Conservation (phyloP, 2,888 invertebrate genomes). For the Eupithecia dodoneata region DNA sequence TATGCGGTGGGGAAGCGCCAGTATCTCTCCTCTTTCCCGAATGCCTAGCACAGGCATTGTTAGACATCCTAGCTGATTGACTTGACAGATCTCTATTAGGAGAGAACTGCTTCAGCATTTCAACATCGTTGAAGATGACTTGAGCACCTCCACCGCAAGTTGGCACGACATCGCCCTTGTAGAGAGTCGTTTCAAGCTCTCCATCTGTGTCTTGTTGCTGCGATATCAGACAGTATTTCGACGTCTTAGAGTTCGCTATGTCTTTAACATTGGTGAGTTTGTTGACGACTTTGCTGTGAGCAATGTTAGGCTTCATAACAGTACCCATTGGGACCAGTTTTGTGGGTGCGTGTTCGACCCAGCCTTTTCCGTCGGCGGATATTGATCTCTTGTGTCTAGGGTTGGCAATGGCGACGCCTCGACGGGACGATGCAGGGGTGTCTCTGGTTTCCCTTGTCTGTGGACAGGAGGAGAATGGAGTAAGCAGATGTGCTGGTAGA, state of each 20-base stretch:
- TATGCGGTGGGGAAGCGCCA: constrained; percentile 70
- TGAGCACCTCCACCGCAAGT: constrained; percentile 98
- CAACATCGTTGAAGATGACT: constrained; percentile 97
- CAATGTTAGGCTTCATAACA: constrained; percentile 93
- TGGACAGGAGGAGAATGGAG: constrained; percentile 69
- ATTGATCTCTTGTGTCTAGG: constrained; percentile 91
- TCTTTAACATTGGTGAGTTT: constrained; percentile 92
- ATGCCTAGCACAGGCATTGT: constrained; percentile 68
- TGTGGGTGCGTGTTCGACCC: constrained; percentile 95
- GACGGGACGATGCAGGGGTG: constrained; percentile 69
- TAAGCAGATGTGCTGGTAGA: constrained; percentile 73
- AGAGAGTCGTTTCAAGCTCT: constrained; percentile 95
- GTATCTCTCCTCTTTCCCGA: constrained; percentile 76
- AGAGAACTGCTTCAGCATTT: constrained; percentile 92
- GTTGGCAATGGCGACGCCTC: constrained; percentile 88
- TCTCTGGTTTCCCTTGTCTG: constrained; percentile 59
- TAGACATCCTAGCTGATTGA: constrained; percentile 60
- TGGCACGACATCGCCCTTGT: constrained; percentile 97
- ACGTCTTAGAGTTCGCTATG: constrained; percentile 87
- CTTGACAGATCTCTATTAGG: constrained; percentile 79
- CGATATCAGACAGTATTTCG: constrained; percentile 96
- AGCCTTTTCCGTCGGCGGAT: constrained; percentile 89
- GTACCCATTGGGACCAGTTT: constrained; percentile 93
- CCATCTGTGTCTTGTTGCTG: constrained; percentile 97
- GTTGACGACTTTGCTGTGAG: constrained; percentile 92